Conservation (phyloP, 2,888 invertebrate genomes). For the Unio pictorum region DNA sequence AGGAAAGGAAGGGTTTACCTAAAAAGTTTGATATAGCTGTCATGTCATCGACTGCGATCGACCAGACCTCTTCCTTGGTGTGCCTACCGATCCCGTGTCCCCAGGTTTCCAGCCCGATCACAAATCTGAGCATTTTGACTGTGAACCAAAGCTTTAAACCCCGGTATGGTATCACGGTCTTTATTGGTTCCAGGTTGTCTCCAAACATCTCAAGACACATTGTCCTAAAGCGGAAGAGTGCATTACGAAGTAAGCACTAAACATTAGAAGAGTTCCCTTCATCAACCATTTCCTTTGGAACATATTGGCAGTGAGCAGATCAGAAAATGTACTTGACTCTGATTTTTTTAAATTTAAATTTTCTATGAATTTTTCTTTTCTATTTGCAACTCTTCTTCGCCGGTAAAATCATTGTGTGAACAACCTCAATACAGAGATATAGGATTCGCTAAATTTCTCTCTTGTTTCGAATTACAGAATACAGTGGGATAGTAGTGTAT, state of each 20-base stretch:
- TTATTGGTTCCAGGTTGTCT: slow-evolving; percentile 41
- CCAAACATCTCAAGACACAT: slow-evolving; percentile 64
- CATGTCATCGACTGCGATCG: slow-evolving; percentile 65
- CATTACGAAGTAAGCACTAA: not conserved
- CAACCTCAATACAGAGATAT: too few relatives aligned
- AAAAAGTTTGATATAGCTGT: slow-evolving; percentile 66
- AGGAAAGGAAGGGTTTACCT: slow-evolving; percentile 44
- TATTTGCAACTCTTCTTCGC: not conserved
- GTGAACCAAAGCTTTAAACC: slow-evolving; percentile 51
- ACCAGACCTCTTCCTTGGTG: slow-evolving; percentile 64
- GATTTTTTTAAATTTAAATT: not conserved
- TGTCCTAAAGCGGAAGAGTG: slow-evolving; percentile 45
- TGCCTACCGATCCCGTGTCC: slow-evolving; percentile 71
- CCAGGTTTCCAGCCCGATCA: slow-evolving; percentile 56
- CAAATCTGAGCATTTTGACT: slow-evolving; percentile 37
- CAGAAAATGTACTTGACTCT: not conserved
- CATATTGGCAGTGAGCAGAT: not conserved
- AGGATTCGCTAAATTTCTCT: too few relatives aligned
- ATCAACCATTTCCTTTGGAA: not conserved
- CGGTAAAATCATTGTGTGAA: too few relatives aligned
- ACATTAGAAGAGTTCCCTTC: too few relatives aligned
- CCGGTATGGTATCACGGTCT: slow-evolving; percentile 48
- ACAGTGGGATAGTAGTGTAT: too few relatives aligned
- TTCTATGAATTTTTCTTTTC: not conserved
- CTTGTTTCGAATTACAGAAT: too few relatives aligned